Percentiles rank a stretch among this genome's conserved stretches.
Evolutionary conservation across 2,888 invertebrate species (phyloP).

Genomic region (Trisateles emortualis): DNA sequence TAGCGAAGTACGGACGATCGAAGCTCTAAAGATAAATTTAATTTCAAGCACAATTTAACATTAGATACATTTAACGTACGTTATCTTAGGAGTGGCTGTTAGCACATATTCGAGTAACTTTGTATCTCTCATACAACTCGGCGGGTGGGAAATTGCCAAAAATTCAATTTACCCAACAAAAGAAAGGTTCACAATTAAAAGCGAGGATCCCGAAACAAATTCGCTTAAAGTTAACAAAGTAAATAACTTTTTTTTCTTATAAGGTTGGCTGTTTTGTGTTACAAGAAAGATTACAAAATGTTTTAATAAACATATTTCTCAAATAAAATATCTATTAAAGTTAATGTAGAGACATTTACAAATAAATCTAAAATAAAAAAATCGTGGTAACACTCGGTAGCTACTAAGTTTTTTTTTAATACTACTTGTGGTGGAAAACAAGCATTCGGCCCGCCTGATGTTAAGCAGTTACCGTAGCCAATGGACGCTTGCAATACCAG

Average conservation of each 20-base stretch:
- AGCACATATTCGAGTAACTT: background rate
- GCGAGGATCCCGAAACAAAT: slow-evolving; percentile 21
- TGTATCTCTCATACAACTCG: slow-evolving; percentile 19
- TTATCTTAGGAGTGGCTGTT: background rate
- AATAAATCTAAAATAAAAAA: no score
- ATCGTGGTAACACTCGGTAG: no score
- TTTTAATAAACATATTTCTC: slow-evolving; percentile 1
- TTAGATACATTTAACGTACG: no score
- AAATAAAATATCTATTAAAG: background rate
- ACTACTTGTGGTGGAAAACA: no score
- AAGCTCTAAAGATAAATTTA: no score
- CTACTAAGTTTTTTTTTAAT: no score
- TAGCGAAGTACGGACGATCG: no score
- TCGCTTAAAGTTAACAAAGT: slow-evolving; percentile 29
- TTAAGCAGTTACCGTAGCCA: no score
- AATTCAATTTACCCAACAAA: slow-evolving; percentile 36
- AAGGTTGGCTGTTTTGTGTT: background rate
- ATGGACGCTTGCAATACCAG: no score
- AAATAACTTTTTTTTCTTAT: slow-evolving; percentile 15
- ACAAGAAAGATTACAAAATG: slow-evolving; percentile 1
- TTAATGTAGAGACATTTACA: background rate
- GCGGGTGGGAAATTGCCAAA: slow-evolving; percentile 19
- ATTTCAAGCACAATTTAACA: no score
- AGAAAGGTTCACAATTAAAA: slow-evolving; percentile 33
- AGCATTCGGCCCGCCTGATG: no score